Conservation (phyloP, 2,113 vertebrate genomes). For the Sarotherodon lohbergeri region DNA sequence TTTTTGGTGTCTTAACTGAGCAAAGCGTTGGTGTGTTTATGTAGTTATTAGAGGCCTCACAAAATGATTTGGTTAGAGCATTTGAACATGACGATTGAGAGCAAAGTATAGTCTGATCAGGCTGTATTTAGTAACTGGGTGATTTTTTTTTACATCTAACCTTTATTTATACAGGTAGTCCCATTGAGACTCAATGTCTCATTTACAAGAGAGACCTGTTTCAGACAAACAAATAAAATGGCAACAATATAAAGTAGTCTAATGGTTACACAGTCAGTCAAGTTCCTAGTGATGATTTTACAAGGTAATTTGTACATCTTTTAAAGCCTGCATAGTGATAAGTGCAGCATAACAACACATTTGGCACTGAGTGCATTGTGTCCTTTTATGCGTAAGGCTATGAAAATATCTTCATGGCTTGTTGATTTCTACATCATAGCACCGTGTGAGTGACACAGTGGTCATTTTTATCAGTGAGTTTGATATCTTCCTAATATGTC, state of each 20-base stretch:
- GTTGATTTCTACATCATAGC: not conserved
- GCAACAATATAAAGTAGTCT: not conserved
- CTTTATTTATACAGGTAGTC: not conserved
- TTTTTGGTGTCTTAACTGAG: not conserved
- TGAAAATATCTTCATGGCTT: not conserved
- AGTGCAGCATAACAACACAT: not conserved
- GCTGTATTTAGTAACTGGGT: conserved; percentile 28
- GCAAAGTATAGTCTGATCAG: not conserved
- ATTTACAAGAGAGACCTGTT: not conserved
- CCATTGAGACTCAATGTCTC: not conserved
- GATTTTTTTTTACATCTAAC: not conserved
- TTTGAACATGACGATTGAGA: not conserved
- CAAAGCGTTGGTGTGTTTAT: not conserved
- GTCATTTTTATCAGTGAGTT: not conserved
- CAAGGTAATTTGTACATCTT: not conserved
- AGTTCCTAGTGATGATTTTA: not conserved
- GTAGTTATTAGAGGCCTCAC: conserved; percentile 20
- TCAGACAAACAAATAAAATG: not conserved
- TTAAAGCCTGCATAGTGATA: not conserved
- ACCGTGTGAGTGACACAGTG: not conserved
- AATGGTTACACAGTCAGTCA: not conserved
- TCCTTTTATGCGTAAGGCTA: not conserved
- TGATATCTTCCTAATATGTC: not conserved
- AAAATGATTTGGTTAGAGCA: conserved; percentile 1
- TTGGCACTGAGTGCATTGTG: not conserved